These are phyloP conservation scores for Fulmarus glacialis DNA, from an alignment of 2,113 vertebrate species.

Conservation along the genomic window DNA sequence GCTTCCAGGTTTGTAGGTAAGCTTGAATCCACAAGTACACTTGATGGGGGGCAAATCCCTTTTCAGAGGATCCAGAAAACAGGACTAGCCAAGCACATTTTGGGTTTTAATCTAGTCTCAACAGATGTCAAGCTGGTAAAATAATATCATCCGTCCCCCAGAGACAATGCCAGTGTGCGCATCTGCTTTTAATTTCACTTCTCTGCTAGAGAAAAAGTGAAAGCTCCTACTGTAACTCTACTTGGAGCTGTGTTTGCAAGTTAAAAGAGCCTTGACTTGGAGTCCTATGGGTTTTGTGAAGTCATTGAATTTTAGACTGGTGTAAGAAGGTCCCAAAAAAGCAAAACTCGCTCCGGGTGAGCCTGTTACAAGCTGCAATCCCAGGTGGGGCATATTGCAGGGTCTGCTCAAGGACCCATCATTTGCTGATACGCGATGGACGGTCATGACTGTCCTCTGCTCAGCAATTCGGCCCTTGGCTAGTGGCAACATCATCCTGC, in stretches of 20 bases:
- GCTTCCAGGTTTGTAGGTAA: neutral
- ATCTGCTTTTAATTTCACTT: conserved; percentile 48
- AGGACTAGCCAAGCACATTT: neutral
- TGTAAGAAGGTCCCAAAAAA: neutral
- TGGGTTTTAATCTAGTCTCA: conserved; percentile 22
- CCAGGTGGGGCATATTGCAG: neutral
- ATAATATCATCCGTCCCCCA: conserved; percentile 29
- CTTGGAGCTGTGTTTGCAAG: neutral
- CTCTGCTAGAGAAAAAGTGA: conserved; percentile 30
- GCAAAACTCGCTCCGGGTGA: neutral
- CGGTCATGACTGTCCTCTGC: neutral
- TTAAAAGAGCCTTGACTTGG: neutral
- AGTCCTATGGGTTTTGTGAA: neutral
- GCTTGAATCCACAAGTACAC: neutral
- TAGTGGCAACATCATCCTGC: accelerated
- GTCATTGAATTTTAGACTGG: neutral
- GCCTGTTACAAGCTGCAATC: neutral
- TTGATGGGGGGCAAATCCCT: neutral
- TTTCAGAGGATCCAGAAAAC: neutral
- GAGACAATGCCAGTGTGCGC: conserved; percentile 16
- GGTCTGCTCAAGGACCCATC: neutral
- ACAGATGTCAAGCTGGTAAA: conserved; percentile 55
- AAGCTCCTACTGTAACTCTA: conserved; percentile 33
- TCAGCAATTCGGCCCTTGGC: neutral
- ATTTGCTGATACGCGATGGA: accelerated